Base-by-base conservation (phyloP, 2,113 vertebrate species). In the Psephotus haematonotus region DNA sequence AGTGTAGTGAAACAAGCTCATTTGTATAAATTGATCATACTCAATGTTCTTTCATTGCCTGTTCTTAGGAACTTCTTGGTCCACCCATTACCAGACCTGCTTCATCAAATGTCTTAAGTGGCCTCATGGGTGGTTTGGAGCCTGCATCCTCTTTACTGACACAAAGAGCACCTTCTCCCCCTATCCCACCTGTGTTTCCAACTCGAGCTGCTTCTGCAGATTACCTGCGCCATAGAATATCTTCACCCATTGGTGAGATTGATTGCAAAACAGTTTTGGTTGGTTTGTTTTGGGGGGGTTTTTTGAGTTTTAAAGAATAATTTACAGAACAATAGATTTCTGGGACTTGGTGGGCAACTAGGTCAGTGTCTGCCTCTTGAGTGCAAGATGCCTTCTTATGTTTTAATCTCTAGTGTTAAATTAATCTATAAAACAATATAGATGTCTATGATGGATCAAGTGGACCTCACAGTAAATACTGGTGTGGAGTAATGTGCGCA, bases 151-250 rank as follows among this genome's bases (percentile, higher is more conserved):
- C 98, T 41, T 94, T 98, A 50, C 95, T 99, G 55, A 90, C 97
- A 43, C 99, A 99, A 35, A 98, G 99, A 81, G 98, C 98, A 47
- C 98, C 99, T 1, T 99, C 99, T 46, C 99, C 98, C n/a, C 99
- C 99, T 9, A 75, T 98, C 7, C 93, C 98, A 12, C 90, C 98
- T 3, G 98, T 99, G 52, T 99, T 99, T 94, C 98, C 98, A 39
- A 97, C 98, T 31, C 98, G 99, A 92, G 98, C 99, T 12, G 98
- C 98, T 20, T 99, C 99, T 1, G 99, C 99, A 3, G 99, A 99
- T 90, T 99, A 99, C 95, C 98, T 99, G 95, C 98, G 97, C 72
- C 98, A 98, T 22, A 98, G 98, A 60, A 97, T 99, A 96, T 98
- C 98, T 11, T 98, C 98, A 53, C 97, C 98, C 87, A 86, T 98